phyloP scores from a whole-genome alignment of 2,113 vertebrate species.

The Chaetodon auriga region DNA sequence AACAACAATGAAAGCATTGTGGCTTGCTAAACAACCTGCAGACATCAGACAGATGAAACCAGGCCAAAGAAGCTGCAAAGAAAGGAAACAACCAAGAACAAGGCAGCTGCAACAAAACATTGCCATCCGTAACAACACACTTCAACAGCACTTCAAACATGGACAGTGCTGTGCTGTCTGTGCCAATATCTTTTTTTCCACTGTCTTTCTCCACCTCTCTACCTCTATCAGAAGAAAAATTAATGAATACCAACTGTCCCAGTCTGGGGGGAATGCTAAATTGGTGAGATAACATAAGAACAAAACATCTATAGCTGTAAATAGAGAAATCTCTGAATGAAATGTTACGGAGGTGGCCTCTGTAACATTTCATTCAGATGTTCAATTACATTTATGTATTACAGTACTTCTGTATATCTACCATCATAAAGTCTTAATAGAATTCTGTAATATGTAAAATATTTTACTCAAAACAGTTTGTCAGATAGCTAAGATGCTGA shows the following conservation, averaged over 20 bases:
- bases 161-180: slow-evolving; percentile 15
- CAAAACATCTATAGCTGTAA: not conserved
- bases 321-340: not conserved
- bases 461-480: too few species aligned
- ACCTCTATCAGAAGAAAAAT: not conserved
- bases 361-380: too few species aligned
- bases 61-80: not conserved
- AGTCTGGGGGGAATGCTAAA: not conserved
- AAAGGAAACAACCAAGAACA: slow-evolving; percentile 22
- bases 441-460: not conserved
- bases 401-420: not conserved
- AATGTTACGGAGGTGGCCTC: not conserved
- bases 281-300: not conserved
- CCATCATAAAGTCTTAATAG: not conserved
- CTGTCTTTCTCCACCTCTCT: not conserved
- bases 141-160: slow-evolving; percentile 13
- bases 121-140: slow-evolving; percentile 36
- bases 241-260: slow-evolving; percentile 12
- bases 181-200: not conserved
- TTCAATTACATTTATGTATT: not conserved
- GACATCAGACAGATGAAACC: slow-evolving; percentile 45
- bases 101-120: slow-evolving; percentile 31
- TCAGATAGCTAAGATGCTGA: too few species aligned
- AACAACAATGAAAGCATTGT: slow-evolving; percentile 24
- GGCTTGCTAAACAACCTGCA: slow-evolving; percentile 37